These are phyloP conservation scores for Melanostigma gelatinosum DNA, from an alignment of 2,113 vertebrate species.

Conservation along the genomic window DNA sequence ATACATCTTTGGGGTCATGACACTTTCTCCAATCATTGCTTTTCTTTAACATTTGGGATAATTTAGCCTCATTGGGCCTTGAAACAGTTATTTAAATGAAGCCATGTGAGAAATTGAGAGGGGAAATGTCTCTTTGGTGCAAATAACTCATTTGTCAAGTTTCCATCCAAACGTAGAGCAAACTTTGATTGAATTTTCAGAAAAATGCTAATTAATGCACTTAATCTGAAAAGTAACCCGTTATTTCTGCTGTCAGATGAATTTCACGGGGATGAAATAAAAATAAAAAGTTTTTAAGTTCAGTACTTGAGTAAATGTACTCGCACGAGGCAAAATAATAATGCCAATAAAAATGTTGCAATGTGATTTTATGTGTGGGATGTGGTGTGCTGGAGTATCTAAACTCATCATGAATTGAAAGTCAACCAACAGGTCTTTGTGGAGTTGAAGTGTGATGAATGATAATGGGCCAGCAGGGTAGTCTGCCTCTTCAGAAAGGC, in stretches of 20 bases:
- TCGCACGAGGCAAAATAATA: too few relatives aligned
- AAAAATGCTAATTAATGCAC: too few relatives aligned
- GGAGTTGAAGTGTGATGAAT: conserved; percentile 41
- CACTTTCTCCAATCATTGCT: background rate
- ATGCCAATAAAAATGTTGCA: too few relatives aligned
- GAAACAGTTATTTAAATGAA: background rate
- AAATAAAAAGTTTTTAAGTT: too few relatives aligned
- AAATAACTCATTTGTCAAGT: background rate
- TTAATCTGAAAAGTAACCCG: too few relatives aligned
- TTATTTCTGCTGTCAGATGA: too few relatives aligned
- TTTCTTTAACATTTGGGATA: background rate
- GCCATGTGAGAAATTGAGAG: background rate
- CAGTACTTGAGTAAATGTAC: too few relatives aligned
- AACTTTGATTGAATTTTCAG: too few relatives aligned
- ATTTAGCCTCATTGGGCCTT: background rate
- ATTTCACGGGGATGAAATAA: too few relatives aligned
- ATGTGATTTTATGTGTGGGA: background rate
- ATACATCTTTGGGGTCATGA: background rate
- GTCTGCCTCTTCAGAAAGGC: conserved; percentile 20
- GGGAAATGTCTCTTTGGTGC: background rate
- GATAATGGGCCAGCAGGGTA: conserved; percentile 22
- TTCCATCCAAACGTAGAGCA: background rate
- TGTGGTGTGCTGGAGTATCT: background rate
- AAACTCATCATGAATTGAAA: conserved; percentile 4
- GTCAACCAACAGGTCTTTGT: conserved; percentile 34